Conservation (phyloP, 1,140 invertebrate genomes). For the Augochlora pura region DNA sequence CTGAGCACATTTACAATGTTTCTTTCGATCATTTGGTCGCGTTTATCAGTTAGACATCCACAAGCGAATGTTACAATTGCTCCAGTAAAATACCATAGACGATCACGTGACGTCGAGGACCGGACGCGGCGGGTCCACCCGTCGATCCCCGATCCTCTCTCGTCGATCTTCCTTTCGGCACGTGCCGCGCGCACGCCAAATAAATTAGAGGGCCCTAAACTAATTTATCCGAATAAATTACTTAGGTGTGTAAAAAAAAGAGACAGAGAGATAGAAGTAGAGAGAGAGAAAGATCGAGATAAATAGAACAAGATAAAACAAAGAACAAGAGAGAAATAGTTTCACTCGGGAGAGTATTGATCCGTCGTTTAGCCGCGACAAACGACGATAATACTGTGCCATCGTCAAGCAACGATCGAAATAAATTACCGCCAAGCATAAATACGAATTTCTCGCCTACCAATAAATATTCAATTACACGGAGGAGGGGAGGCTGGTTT, state of each 20-base stretch:
- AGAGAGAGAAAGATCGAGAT: too few species aligned
- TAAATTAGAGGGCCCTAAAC: conserved; percentile 66
- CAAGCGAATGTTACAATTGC: conserved; percentile 48
- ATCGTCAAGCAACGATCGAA: conserved; percentile 40
- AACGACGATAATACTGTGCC: conserved; percentile 73
- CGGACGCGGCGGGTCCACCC: background rate
- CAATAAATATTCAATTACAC: conserved; percentile 71
- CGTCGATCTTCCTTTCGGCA: background rate
- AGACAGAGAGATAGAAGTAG: too few species aligned
- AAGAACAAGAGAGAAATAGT: conserved; percentile 62
- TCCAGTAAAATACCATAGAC: conserved; percentile 18
- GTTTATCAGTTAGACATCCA: conserved; percentile 53
- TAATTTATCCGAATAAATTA: conserved; percentile 75
- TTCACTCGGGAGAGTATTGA: conserved; percentile 65
- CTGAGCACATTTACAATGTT: conserved; percentile 74
- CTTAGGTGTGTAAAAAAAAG: conserved; percentile 57
- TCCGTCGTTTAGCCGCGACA: conserved; percentile 66
- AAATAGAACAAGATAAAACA: too few species aligned
- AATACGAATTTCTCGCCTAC: conserved; percentile 64
- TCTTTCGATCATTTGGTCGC: conserved; percentile 54
- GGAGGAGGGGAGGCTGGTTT: too few species aligned
- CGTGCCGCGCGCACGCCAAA: conserved; percentile 33
- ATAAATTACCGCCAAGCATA: conserved; percentile 53
- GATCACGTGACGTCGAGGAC: conserved; percentile 10
- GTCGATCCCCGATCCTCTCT: background rate